Evolutionary conservation across 2,888 invertebrate species (phyloP).

Genomic region (Lasioglossum malachurum): DNA sequence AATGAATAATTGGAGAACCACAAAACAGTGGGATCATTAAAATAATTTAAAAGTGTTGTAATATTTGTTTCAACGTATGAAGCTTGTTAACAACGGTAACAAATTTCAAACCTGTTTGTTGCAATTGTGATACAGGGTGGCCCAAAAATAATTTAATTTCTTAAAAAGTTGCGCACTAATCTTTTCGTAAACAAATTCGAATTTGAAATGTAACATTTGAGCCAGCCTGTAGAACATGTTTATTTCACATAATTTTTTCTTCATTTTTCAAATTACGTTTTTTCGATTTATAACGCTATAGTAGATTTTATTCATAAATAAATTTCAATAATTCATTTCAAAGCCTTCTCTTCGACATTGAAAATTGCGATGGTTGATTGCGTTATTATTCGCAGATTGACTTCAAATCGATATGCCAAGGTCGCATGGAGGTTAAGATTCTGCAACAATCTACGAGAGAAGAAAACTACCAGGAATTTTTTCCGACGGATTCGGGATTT

Average conservation of each 20-base stretch:
- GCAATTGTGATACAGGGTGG: neutral
- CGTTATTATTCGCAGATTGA: slow-evolving; percentile 55
- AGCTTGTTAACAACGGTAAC: neutral
- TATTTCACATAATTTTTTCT: neutral
- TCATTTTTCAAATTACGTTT: slow-evolving; percentile 18
- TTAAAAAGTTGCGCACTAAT: neutral
- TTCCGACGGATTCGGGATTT: slow-evolving; percentile 28
- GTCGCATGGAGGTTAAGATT: slow-evolving; percentile 60
- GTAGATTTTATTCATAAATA: no score
- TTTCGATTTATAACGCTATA: no score
- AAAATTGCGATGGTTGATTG: slow-evolving; percentile 39
- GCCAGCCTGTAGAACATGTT: neutral
- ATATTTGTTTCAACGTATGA: neutral
- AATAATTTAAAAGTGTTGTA: neutral
- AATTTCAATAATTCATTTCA: no score
- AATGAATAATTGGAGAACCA: neutral
- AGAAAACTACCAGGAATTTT: slow-evolving; percentile 11
- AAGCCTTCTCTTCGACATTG: slow-evolving; percentile 8
- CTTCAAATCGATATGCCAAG: slow-evolving; percentile 67
- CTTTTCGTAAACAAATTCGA: neutral
- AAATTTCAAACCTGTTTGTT: neutral
- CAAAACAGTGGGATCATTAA: neutral
- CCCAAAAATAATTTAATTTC: neutral
- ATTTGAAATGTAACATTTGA: neutral
- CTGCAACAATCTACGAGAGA: slow-evolving; percentile 65